Conservation (phyloP, 2,797 vertebrate species). For the Trichosurus vulpecula region DNA sequence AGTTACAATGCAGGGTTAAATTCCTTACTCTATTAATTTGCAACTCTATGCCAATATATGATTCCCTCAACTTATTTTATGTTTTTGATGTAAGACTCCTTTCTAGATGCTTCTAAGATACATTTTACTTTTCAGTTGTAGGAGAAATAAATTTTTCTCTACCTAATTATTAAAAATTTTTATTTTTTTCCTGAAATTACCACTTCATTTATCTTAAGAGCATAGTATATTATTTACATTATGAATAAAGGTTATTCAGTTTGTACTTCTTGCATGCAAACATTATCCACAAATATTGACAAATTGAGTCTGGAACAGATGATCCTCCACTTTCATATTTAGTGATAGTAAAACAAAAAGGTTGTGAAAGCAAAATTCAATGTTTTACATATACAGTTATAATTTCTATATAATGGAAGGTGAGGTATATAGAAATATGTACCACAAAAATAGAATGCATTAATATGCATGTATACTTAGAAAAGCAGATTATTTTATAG, state of each 20-base stretch:
- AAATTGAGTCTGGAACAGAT: slow-evolving; percentile 34
- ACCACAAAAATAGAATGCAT: neutral
- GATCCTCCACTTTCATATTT: neutral
- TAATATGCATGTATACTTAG: neutral
- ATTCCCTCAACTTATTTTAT: slow-evolving; percentile 18
- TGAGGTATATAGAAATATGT: neutral
- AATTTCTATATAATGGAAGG: neutral
- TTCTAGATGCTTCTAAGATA: neutral
- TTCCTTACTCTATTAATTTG: neutral
- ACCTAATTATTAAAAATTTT: neutral
- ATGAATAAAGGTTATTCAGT: slow-evolving; percentile 43
- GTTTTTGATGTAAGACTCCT: slow-evolving; percentile 9
- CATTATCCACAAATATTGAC: slow-evolving; percentile 26
- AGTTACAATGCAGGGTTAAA: neutral
- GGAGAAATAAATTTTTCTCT: neutral
- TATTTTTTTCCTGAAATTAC: slow-evolving; percentile 45
- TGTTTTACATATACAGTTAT: neutral
- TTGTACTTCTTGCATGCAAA: slow-evolving; percentile 48
- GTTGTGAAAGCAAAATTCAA: neutral
- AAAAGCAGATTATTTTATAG: neutral
- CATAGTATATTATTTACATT: slow-evolving; percentile 3
- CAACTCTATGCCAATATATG: neutral
- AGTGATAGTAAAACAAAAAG: neutral
- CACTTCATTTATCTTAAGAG: neutral
- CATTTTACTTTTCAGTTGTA: neutral